Evolutionary conservation across 2,797 vertebrate genomes (phyloP).

Genomic region (Valencia hispanica): DNA sequence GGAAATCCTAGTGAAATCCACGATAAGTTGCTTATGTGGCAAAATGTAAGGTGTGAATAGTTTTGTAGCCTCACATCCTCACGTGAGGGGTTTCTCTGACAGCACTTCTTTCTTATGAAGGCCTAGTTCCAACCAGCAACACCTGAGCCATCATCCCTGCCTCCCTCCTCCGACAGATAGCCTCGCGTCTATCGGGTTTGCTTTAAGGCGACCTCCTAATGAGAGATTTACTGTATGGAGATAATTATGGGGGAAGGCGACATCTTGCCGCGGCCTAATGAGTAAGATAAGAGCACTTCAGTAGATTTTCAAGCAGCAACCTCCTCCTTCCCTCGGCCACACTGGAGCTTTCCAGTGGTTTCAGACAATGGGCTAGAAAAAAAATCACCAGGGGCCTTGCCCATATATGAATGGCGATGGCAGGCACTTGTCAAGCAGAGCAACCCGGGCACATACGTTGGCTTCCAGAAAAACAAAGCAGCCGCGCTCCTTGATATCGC

Average conservation of each 20-base stretch:
- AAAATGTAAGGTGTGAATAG: not conserved
- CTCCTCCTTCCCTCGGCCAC: constrained; percentile 42
- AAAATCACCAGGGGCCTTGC: constrained; percentile 32
- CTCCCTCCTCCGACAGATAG: constrained; percentile 34
- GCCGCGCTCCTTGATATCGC: constrained; percentile 26
- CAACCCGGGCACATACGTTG: not conserved
- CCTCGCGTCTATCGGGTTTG: constrained; percentile 47
- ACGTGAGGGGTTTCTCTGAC: not conserved
- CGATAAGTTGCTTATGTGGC: not conserved
- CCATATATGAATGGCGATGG: constrained; percentile 24
- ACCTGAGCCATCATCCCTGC: constrained; percentile 32
- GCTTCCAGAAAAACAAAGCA: constrained; percentile 11
- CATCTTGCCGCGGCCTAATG: constrained; percentile 69
- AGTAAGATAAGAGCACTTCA: constrained; percentile 76
- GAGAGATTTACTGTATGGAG: constrained; percentile 74
- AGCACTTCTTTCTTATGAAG: not conserved
- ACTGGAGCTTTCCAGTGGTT: constrained; percentile 52
- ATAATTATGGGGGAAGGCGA: constrained; percentile 70
- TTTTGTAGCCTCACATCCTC: not conserved
- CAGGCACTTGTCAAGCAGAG: constrained; percentile 12
- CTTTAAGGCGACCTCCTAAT: constrained; percentile 65
- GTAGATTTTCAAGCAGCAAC: constrained; percentile 43
- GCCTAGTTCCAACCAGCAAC: constrained; percentile 10
- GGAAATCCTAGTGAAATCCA: not conserved
- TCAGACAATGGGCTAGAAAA: constrained; percentile 60